A percentile compares a stretch with the other conserved stretches of the same genome.
Evolutionary conservation across 2,888 invertebrate genomes (phyloP).

Genomic region (Apantesis nais): DNA sequence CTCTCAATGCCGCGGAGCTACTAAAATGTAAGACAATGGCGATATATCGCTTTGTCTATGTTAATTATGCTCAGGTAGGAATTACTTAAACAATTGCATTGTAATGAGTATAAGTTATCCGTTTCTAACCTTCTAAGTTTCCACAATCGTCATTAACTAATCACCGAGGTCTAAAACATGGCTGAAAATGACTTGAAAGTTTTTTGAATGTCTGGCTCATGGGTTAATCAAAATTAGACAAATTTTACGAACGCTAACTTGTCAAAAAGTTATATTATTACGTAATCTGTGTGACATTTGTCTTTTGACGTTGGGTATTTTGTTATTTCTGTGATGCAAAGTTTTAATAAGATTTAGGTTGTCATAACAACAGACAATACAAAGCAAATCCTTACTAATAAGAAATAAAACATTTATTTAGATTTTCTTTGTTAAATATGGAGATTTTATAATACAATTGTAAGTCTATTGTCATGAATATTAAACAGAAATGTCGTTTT

Average conservation of each 20-base stretch:
- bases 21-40: slow-evolving; percentile 43
- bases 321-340: no score
- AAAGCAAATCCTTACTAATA: not conserved
- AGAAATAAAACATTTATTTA: not conserved
- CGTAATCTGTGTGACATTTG: not conserved
- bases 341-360: not conserved
- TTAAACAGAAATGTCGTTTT: slow-evolving; percentile 1
- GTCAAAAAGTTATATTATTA: no score
- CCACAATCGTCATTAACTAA: slow-evolving; percentile 46
- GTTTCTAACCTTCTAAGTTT: slow-evolving; percentile 42
- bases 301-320: not conserved
- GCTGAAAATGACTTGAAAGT: slow-evolving; percentile 23
- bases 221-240: not conserved
- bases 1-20: slow-evolving; percentile 34
- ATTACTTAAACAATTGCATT: slow-evolving; percentile 45
- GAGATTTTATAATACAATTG: not conserved
- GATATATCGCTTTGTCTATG: slow-evolving; percentile 33
- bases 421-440: not conserved
- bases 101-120: slow-evolving; percentile 42
- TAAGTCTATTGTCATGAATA: not conserved
- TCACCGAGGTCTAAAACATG: slow-evolving; percentile 44
- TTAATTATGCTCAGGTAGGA: slow-evolving; percentile 37
- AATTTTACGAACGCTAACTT: not conserved
- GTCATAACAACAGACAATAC: not conserved
- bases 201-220: not conserved